These are phyloP conservation scores for Volucella inflata DNA, from an alignment of 2,888 invertebrate species.

Conservation along the genomic window DNA sequence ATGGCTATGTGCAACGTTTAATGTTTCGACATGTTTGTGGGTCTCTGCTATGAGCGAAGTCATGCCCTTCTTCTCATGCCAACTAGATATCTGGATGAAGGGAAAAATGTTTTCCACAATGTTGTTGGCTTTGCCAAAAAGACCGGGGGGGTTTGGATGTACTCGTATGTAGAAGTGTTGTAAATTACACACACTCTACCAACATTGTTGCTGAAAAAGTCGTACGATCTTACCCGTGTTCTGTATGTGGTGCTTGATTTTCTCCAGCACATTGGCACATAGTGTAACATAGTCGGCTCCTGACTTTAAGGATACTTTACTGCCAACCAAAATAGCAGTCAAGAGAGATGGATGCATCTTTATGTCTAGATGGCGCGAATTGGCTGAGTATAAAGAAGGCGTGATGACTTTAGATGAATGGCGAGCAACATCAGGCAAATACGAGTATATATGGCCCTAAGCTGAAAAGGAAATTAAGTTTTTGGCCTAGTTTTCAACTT, in stretches of 20 bases:
- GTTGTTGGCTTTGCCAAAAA: constrained; percentile 31
- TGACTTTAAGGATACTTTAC: constrained; percentile 12
- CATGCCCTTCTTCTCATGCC: constrained; percentile 39
- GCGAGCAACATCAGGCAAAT: neutral
- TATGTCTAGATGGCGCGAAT: constrained; percentile 13
- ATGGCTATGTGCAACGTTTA: constrained; percentile 74
- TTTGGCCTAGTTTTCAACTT: constrained; percentile 64
- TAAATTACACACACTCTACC: constrained; percentile 67
- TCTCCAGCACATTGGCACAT: neutral
- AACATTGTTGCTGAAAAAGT: neutral
- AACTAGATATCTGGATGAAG: constrained; percentile 50
- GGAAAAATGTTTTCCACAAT: constrained; percentile 68
- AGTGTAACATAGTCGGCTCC: neutral
- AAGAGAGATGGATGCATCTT: neutral
- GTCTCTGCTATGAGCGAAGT: neutral
- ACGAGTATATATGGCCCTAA: constrained; percentile 34
- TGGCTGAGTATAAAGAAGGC: neutral
- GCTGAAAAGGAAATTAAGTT: constrained; percentile 71
- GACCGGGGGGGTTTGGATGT: neutral
- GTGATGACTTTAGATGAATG: constrained; percentile 38
- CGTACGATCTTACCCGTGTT: neutral
- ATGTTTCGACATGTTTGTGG: constrained; percentile 43
- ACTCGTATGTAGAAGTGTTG: constrained; percentile 43
- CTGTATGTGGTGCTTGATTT: neutral
- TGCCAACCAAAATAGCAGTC: constrained; percentile 11